Base-by-base conservation (phyloP, 2,113 vertebrate genomes). In the Cyanoramphus novaezelandiae region DNA sequence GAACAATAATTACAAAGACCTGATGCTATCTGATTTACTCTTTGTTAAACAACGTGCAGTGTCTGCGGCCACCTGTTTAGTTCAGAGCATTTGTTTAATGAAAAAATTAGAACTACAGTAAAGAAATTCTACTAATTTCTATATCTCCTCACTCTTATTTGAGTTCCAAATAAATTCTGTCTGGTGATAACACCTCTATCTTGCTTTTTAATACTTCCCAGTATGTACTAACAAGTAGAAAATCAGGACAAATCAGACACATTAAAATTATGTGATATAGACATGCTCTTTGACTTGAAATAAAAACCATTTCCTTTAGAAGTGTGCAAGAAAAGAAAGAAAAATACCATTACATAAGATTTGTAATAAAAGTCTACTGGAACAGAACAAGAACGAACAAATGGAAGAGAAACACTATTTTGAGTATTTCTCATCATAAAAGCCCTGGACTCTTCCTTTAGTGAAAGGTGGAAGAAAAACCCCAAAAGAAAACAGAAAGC, bases 291-390 rank as follows among this genome's bases (percentile, higher is more conserved):
- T 50, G n/a, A 75, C 89, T 78, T 78, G 62, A 86, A 86, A 95
- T 65, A 92, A 68, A 86, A 93, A 93, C 74, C 46, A 82, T 84
- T 86, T 92, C 93, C 91, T 95, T 93, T 62, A 91, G 52, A 76
- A 86, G 62, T 81, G 71, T 62, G 85, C 67, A 88, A 88, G 67
- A 93, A 96, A 95, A 94, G 39, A 75, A 94, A 92, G 72, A 83
- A 64, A 92, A 92, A 86, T 67, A 84, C 78, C 52, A 81, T 87
- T 94, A 82, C 16, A 2, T 76, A 92, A 89, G 21, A 84, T 44
- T 71, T 71, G 50, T 78, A 67, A 24, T 57, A 41, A 25, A 81
- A 55, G 43, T 75, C 77, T 64, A 79, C 35, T 27, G 29, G 17
- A 90, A 81, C 37, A 93, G 13, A 91, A 84, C 20, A 86, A 69